Base-by-base conservation (phyloP, 2,888 invertebrate species). In the Epinotia demarniana region DNA sequence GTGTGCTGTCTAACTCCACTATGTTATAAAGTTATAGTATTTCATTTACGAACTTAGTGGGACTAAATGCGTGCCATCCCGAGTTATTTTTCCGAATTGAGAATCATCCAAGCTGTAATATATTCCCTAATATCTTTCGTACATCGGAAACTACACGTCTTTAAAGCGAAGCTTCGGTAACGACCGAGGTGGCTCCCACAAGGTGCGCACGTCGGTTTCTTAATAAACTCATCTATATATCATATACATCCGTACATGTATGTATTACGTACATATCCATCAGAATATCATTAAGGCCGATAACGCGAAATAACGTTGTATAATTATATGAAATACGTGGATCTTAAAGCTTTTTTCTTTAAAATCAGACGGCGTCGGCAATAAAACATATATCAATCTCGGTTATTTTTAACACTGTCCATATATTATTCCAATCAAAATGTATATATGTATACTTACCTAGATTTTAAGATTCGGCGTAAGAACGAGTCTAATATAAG, bases 211-310 rank as follows among this genome's bases (percentile, higher is more conserved):
- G 27, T 1, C 64, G 8, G 0, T 16, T 0, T 49, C 43, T 64
- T 27, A 64, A 49, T 64, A 58, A 18, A 68, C 43, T 19, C 58
- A 43, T 57, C 12, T 43, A 43, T 46, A n/a, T 12, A 18, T 69
- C 23, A 53, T 46, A 55, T 55, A 67, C 12, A 62, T 18, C 11
- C n/a, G 16, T n/a, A 5, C 27, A 23, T 58, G 33, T 33, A 61
- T 13, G 33, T 67, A 43, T 55, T 61, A 63, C 11, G 13, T 57
- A 43, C 18, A 60, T 49, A 58, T 60, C 58, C 72, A 66, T 73
- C 66, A 66, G 72, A 73, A 73, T 60, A 27, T 19, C 72, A 73
- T 73, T 73, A 73, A 46, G 60, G 43, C 33, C 49, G 53, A 27
- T 46, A 16, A 11, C 27, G 43, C 33, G 33, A 43, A 43, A 68